Conservation (phyloP, 2,888 invertebrate genomes). For the Amorpha juglandis region DNA sequence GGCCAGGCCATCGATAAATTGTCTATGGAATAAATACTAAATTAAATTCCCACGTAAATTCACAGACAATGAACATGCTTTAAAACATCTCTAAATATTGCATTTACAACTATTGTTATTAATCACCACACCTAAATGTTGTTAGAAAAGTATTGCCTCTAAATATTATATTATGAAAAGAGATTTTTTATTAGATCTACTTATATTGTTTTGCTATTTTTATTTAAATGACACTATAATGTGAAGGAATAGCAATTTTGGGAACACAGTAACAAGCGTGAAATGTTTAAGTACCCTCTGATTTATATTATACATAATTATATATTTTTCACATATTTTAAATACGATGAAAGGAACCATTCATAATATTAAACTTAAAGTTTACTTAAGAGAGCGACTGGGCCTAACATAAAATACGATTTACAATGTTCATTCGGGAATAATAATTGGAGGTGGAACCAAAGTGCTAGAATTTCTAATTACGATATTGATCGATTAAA, state of each 20-base stretch:
- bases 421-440: conserved; percentile 59
- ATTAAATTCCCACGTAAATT: conserved; percentile 60
- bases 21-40: conserved; percentile 66
- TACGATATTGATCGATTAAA: conserved; percentile 74
- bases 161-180: conserved; percentile 71
- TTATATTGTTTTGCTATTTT: conserved; percentile 64
- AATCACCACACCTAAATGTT: conserved; percentile 78
- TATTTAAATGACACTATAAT: conserved; percentile 49
- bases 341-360: conserved; percentile 19
- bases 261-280: conserved; percentile 25
- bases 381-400: conserved; percentile 63
- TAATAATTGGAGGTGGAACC: conserved; percentile 69
- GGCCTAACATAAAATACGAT: conserved; percentile 59
- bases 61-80: conserved; percentile 61
- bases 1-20: conserved; percentile 63
- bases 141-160: conserved; percentile 82
- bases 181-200: conserved; percentile 74
- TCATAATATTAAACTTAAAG: conserved; percentile 28
- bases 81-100: conserved; percentile 73
- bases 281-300: conserved; percentile 34
- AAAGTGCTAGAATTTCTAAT: conserved; percentile 77
- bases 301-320: conserved; percentile 25
- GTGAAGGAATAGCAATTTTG: conserved; percentile 11
- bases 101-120: conserved; percentile 78
- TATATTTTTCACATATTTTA: conserved; percentile 15